Evolutionary conservation across 1,140 invertebrate species (phyloP).

Genomic region (Leptonema lineaticorne): DNA sequence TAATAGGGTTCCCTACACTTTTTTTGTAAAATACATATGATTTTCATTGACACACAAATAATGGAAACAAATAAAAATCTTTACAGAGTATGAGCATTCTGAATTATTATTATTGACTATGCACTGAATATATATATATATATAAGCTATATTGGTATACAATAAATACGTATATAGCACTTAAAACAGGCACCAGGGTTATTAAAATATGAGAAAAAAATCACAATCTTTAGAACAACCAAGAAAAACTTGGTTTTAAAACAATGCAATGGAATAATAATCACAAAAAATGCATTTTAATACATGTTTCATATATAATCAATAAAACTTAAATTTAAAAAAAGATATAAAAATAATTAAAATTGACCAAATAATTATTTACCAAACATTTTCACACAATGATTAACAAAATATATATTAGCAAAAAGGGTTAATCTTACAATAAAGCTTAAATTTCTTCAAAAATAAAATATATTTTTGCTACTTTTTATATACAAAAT

Average conservation of each 20-base stretch:
- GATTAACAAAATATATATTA: no score
- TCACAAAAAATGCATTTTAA: not conserved
- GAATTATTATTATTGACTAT: conserved; percentile 10
- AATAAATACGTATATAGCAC: conserved; percentile 20
- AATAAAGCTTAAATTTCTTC: not conserved
- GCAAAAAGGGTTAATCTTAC: not conserved
- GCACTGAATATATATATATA: conserved; percentile 5
- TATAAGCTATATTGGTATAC: conserved; percentile 9
- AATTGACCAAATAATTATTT: no score
- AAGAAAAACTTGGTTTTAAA: not conserved
- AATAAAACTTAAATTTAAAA: not conserved
- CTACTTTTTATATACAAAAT: not conserved
- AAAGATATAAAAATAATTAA: no score
- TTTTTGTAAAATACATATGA: conserved; percentile 21
- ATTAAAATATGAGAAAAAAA: not conserved
- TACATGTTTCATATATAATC: not conserved
- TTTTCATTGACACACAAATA: conserved; percentile 12
- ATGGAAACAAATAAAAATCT: conserved; percentile 1
- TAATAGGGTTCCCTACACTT: conserved; percentile 16
- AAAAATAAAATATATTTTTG: not conserved
- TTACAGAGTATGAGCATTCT: conserved; percentile 4
- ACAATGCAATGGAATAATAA: not conserved
- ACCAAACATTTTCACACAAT: no score
- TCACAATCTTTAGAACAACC: not conserved
- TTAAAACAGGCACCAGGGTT: conserved; percentile 21